Evolutionary conservation across 2,113 vertebrate genomes (phyloP).

Genomic region (Myotis brandtii): DNA sequence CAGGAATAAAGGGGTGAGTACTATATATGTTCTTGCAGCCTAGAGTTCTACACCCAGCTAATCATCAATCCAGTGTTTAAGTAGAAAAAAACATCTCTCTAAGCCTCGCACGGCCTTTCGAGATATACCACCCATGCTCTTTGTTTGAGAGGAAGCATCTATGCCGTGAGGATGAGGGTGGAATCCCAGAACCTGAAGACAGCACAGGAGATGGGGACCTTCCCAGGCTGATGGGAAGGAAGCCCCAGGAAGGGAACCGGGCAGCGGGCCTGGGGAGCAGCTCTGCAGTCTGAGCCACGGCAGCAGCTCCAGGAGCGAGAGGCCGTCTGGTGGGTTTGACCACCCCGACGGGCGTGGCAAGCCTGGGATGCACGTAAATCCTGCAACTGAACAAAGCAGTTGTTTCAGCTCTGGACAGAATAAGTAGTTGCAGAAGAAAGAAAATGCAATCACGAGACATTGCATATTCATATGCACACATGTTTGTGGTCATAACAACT

Average conservation of each 20-base stretch:
- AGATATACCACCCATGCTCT: background rate
- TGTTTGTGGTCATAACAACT: too few species aligned
- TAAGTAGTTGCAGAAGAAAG: background rate
- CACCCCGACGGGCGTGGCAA: fast-evolving
- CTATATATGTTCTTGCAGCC: background rate
- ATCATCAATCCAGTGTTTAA: background rate
- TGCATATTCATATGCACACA: too few species aligned
- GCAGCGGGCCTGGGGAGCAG: fast-evolving
- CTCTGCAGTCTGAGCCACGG: fast-evolving
- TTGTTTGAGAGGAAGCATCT: background rate
- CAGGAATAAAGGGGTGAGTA: background rate
- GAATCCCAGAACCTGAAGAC: background rate
- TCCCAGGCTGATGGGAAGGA: background rate
- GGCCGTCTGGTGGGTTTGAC: background rate
- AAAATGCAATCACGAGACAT: background rate
- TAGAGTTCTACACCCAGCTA: background rate
- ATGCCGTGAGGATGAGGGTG: background rate
- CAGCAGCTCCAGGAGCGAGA: background rate
- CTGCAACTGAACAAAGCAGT: background rate
- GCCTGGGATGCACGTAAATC: background rate
- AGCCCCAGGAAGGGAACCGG: background rate
- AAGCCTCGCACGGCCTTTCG: background rate
- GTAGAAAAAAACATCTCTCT: background rate
- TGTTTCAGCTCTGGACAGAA: background rate
- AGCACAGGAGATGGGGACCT: background rate